These are phyloP conservation scores for Ataeniobius toweri DNA, from an alignment of 2,797 vertebrate genomes.

Conservation along the genomic window DNA sequence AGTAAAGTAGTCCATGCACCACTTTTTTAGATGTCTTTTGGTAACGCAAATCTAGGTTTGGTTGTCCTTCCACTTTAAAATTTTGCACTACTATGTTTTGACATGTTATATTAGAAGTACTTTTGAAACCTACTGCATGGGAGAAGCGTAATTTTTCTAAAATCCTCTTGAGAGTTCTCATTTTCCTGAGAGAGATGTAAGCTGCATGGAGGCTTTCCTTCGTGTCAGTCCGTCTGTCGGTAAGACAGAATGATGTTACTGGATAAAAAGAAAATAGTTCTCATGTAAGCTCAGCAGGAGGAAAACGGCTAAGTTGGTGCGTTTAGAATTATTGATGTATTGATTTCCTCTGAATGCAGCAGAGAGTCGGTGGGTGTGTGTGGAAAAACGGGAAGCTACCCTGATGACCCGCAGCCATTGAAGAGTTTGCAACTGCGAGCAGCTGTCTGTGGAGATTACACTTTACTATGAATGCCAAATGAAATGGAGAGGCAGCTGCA, in stretches of 20 bases:
- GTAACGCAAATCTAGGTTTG: too few relatives aligned
- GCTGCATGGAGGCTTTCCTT: neutral
- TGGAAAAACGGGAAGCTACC: neutral
- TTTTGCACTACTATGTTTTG: too few relatives aligned
- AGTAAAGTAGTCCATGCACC: neutral
- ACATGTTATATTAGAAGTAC: too few relatives aligned
- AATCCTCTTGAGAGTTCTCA: neutral
- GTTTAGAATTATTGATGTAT: constrained; percentile 17
- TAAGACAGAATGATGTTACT: neutral
- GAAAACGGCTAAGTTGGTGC: constrained; percentile 14
- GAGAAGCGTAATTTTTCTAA: neutral
- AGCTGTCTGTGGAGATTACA: constrained; percentile 11
- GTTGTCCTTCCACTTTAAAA: too few relatives aligned
- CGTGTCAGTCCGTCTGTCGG: neutral
- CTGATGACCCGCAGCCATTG: constrained; percentile 5
- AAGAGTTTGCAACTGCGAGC: constrained; percentile 4
- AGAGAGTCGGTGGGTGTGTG: neutral
- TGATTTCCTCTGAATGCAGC: constrained; percentile 10
- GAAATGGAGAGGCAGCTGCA: neutral
- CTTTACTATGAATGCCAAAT: constrained; percentile 12
- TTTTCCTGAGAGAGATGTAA: neutral
- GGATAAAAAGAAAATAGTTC: constrained; percentile 8
- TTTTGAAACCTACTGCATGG: neutral
- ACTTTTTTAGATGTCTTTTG: too few relatives aligned
- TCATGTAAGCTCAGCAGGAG: constrained; percentile 9